Base-by-base conservation (phyloP, 2,113 vertebrate genomes). In the Panthera tigris region DNA sequence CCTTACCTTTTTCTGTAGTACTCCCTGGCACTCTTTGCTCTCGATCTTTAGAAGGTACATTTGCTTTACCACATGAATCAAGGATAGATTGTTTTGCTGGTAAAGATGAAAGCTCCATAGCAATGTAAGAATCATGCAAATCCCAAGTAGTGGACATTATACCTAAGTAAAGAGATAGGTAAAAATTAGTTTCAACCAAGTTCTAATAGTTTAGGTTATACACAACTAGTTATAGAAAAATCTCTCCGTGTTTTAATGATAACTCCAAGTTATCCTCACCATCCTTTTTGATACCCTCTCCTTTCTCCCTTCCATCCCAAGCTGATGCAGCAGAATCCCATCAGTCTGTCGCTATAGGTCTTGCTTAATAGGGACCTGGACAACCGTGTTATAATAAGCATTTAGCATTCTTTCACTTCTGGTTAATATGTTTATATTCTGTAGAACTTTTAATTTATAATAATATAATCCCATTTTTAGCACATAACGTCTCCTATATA, bases 61-160 rank as follows among this genome's bases (percentile, higher is more conserved):
- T 63, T 25, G 12, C 65, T 94, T 83, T 98, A 95, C 82, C 94
- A 39, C 41, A 71, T 23, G 45, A 63, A 9, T 36, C 19, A 66
- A 95, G 57, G 19, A 9, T 68, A 39, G 97, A 96, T 76, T 5
- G 25, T 69, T 94, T 97, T 45, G 71, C 4, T 3, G 93, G 65
- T 13, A 7, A 1, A 21, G 80, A 2, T 21, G 97, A 69, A 45
- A 23, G 9, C 90, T 98, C 98, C 5, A 74, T 21, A 12, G 76
- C 74, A 0, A 93, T 57, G 79, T 97, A 98, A 0, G 98, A 97
- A 85, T 99, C 97, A 52, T 99, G 99, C 93, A 99, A 96, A 98
- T 99, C 99, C 99, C 99, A 99, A 41, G 65, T 23, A 52, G 99
- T 99, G 66, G 99, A 99, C 97, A 96, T 98, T 29, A 96, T 14